These are phyloP conservation scores for Tyto alba DNA, from an alignment of 2,113 vertebrate species.

Conservation along the genomic window DNA sequence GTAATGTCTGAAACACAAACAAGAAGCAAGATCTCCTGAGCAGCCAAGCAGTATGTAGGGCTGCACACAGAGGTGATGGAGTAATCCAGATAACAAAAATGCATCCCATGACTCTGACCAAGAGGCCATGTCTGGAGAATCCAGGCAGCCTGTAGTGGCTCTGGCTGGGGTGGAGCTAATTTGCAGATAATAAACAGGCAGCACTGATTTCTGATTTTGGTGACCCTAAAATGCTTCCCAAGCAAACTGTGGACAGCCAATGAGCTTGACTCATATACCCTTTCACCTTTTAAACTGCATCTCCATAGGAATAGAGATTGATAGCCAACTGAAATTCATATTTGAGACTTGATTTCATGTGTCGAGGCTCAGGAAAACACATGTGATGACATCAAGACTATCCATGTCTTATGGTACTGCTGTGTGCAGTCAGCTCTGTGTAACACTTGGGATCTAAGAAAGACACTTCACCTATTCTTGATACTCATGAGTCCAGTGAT, in stretches of 20 bases:
- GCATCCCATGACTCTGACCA: background rate
- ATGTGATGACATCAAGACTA: background rate
- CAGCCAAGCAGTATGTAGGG: background rate
- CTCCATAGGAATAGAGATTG: background rate
- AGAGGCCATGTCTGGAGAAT: background rate
- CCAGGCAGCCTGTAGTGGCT: background rate
- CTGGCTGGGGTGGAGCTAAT: background rate
- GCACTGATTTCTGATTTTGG: background rate
- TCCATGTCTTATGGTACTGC: background rate
- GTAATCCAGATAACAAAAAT: background rate
- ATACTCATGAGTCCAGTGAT: background rate
- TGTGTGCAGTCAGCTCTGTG: background rate
- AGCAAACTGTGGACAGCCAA: background rate
- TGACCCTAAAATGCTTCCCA: background rate
- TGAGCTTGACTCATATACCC: background rate
- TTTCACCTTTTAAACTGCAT: background rate
- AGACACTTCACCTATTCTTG: background rate
- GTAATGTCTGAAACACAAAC: background rate
- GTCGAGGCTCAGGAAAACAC: background rate
- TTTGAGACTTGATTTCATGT: background rate
- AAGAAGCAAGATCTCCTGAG: background rate
- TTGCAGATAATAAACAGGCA: background rate
- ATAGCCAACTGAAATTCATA: background rate
- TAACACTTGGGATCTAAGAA: background rate
- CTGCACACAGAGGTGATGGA: background rate